phyloP scores from a whole-genome alignment of 2,113 vertebrate genomes.

The Paracanthobrama guichenoti region DNA sequence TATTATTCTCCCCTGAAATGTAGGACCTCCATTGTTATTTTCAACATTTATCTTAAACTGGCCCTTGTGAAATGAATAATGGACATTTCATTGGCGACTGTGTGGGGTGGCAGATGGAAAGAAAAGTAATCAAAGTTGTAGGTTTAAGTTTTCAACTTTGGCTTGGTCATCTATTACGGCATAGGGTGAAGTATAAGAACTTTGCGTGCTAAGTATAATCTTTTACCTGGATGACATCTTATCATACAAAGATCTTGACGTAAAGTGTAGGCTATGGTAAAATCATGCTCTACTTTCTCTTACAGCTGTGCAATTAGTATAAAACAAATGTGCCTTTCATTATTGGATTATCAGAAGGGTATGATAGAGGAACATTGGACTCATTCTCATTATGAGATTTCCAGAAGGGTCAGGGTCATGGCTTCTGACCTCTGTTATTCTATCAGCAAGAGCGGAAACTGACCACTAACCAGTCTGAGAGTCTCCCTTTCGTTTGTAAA shows the following conservation, averaged over 20 bases:
- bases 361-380: background rate
- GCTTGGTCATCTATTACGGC: background rate
- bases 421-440: conserved; percentile 40
- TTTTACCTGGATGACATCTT: background rate
- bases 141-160: background rate
- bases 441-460: conserved; percentile 38
- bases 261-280: background rate
- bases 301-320: background rate
- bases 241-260: background rate
- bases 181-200: background rate
- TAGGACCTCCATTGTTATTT: conserved; percentile 61
- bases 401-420: conserved; percentile 29
- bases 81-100: conserved; percentile 62
- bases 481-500: background rate
- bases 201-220: background rate
- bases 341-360: background rate
- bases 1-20: conserved; percentile 70
- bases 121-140: conserved; percentile 14
- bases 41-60: conserved; percentile 65
- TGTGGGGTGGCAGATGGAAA: conserved; percentile 60
- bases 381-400: conserved; percentile 39
- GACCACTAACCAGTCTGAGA: conserved; percentile 11
- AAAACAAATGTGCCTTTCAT: background rate
- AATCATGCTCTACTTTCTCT: background rate
- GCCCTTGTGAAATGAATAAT: conserved; percentile 68